Evolutionary conservation across 2,888 invertebrate species (phyloP).

Genomic region (Drosophila glabriapex): DNA sequence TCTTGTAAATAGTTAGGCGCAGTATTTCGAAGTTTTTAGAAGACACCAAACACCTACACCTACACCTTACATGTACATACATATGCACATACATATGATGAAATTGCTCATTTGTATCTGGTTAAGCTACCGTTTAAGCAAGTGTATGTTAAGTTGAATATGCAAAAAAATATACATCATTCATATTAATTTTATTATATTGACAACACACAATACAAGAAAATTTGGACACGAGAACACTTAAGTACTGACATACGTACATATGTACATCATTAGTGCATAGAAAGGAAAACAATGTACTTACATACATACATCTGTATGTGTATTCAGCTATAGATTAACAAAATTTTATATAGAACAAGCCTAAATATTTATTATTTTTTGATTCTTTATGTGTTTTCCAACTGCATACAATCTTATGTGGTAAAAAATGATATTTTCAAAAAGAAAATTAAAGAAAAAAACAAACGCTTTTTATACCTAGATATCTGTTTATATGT

Average conservation of each 20-base stretch:
- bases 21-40: constrained; percentile 23
- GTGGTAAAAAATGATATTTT: constrained; percentile 2
- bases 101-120: constrained; percentile 44
- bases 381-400: constrained; percentile 20
- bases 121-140: constrained; percentile 26
- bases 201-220: constrained; percentile 13
- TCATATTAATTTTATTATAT: constrained; percentile 29
- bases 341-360: constrained; percentile 16
- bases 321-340: constrained; percentile 13
- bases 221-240: constrained; percentile 1
- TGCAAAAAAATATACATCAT: constrained; percentile 2
- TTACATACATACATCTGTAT: not conserved
- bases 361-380: constrained; percentile 4
- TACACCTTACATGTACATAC: not conserved
- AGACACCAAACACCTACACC: constrained; percentile 9
- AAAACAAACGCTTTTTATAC: constrained; percentile 52
- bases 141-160: not conserved
- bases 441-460: constrained; percentile 2
- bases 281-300: not conserved
- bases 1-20: constrained; percentile 27
- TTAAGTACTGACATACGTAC: constrained; percentile 19
- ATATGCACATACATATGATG: constrained; percentile 1
- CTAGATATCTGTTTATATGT: constrained; percentile 31
- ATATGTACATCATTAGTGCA: constrained; percentile 6
- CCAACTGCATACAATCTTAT: constrained; percentile 8